These are phyloP conservation scores for Conger conger DNA, from an alignment of 2,113 vertebrate genomes.

Conservation along the genomic window DNA sequence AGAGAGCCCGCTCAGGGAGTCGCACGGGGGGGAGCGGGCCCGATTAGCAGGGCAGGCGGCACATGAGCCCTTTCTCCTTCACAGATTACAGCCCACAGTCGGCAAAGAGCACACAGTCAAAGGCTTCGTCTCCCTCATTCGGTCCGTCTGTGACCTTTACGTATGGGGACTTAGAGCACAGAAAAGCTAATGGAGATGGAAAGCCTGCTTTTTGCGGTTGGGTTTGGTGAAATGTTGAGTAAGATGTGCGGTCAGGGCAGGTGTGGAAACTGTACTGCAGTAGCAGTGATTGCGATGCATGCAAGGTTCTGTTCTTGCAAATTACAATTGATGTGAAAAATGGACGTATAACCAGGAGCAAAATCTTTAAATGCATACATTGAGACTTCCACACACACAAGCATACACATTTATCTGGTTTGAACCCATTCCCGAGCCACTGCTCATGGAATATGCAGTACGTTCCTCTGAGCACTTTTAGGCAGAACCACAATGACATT, in stretches of 20 bases:
- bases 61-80: slow-evolving; percentile 11
- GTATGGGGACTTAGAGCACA: neutral
- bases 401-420: too few relatives aligned
- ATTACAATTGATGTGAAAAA: neutral
- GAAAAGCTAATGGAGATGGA: neutral
- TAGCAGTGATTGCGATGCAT: neutral
- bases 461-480: too few relatives aligned
- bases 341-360: neutral
- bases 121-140: neutral
- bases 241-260: neutral
- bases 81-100: neutral
- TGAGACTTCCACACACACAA: neutral
- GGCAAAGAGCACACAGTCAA: neutral
- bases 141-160: slow-evolving; percentile 22
- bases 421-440: too few relatives aligned
- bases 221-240: neutral
- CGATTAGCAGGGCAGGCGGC: slow-evolving; percentile 17
- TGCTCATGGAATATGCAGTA: too few relatives aligned
- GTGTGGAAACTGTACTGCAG: neutral
- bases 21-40: slow-evolving; percentile 1
- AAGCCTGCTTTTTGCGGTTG: neutral
- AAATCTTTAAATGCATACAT: too few relatives aligned
- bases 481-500: too few relatives aligned
- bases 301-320: neutral
- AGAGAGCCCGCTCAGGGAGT: slow-evolving; percentile 10